Base-by-base conservation (phyloP, 2,113 vertebrate species). In the Syngnathus typhle region DNA sequence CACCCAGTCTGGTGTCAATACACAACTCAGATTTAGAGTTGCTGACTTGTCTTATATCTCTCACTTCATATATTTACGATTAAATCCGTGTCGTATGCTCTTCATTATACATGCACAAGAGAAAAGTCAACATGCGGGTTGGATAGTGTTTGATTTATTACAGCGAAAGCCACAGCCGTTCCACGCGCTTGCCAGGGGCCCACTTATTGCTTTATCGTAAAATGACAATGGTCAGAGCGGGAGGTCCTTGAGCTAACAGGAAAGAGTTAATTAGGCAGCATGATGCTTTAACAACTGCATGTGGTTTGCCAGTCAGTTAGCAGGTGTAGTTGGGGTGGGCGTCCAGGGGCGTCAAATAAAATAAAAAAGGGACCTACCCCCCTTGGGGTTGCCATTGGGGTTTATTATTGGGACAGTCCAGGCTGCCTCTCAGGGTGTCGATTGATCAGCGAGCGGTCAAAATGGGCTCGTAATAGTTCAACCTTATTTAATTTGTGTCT, bases 211-310 rank as follows among this genome's bases (percentile, higher is more conserved):
- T 66, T 43, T 63, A 32, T 84, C 81, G 74, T 81, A 55, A 65
- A 66, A 47, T 64, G 59, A 78, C 79, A 88, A 82, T 65, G 68
- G 62, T 43, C 78, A 21, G 65, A 60, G 76, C 75, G 77, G 83
- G 81, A 82, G 82, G 79, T 84, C 72, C 70, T 68, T 23, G 62
- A 44, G 71, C 68, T 62, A 72, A 70, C 84, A 87, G 76, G 80
- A 88, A 88, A 47, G 38, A 67, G 68, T 79, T 77, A 67, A 84
- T 84, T 67, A 76, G 66, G 60, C 67, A 65, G 72, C 3, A 8
- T 69, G 55, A 23, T 61, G 73, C 71, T 81, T 77, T 74, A 76
- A 83, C 84, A 80, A 81, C 79, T 85, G 82, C 68, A 65, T 73
- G 78, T 52, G 61, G 56, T 64, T 69, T 39, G 70, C 32, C 27